Evolutionary conservation across 30 jellyfish, hydroid and myxozoan genomes (phyloP), one percentile per base, ranked within the genome.

Genomic region (Cassiopea xamachana): DNA sequence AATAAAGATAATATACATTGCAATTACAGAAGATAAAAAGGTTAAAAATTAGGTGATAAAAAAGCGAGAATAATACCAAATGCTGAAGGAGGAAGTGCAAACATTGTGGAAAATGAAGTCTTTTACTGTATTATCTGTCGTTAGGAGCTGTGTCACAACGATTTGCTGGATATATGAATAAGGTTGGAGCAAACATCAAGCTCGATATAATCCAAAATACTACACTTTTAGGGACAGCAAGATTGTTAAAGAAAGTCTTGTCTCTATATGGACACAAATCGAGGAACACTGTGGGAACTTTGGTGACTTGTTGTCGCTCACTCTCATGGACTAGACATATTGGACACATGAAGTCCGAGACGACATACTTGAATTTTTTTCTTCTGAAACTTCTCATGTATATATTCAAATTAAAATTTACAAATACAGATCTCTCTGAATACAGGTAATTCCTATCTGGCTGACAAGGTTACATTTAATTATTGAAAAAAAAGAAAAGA

Each of bases 1-100:
- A 46, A 70, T 27, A 10, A 75, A 48, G 10, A 75, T n/a, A 8
- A 75, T 75, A 4, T 69, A 75, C 43, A 15, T 43, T 6, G 84
- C 70, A 4, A 70, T 75, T 14, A 69, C 84, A 75, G 84, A 70
- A 47, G 84, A 75, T 75, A 14, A 13, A 45, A 48, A 70, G n/a
- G 70, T 48, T 4, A 45, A 75, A 5, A 47, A 48, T 7, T 44
- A 75, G 72, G 55, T 44, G 55, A 27, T 45, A 2, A 43, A 75
- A 75, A 75, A 48, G 55, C 13, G 45, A 5, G 61, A 73, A 75
- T 44, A 75, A 70, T 75, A 75, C 84, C 84, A 75, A 39, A 13
- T 7, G 43, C n/a, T 75, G 84, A 75, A 46, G 18, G 70, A 47
- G 18, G 84, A 75, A 51, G 9, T 73, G 2, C 9, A 15, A 73